Evolutionary conservation across 2,113 vertebrate genomes (phyloP).

Genomic region (Okapia johnstoni): DNA sequence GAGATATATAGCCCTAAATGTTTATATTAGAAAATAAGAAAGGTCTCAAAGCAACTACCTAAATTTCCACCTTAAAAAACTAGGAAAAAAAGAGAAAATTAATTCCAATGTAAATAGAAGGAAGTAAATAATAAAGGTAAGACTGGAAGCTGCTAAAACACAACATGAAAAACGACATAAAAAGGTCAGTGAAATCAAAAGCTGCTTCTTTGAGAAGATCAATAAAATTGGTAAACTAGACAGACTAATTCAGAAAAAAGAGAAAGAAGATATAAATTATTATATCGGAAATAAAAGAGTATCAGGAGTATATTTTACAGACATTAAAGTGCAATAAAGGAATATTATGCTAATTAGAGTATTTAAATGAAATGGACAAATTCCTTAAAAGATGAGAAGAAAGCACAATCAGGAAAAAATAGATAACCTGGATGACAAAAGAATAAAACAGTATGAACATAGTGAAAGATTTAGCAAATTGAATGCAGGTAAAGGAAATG

Average conservation of each 20-base stretch:
- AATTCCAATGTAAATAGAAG: not conserved
- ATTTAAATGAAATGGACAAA: not conserved
- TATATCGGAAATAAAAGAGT: not conserved
- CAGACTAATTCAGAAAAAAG: not conserved
- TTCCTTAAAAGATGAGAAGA: not conserved
- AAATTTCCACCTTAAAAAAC: not conserved
- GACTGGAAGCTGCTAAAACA: not conserved
- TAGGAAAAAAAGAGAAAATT: not conserved
- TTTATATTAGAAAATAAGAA: not conserved
- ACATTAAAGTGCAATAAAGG: not conserved
- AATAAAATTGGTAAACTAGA: not conserved
- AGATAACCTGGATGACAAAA: not conserved
- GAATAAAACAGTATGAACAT: too few relatives aligned
- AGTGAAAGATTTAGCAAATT: not conserved
- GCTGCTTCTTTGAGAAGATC: not conserved
- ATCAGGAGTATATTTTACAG: not conserved
- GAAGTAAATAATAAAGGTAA: not conserved
- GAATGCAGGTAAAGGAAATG: constrained; percentile 9
- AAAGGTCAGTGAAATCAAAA: not conserved
- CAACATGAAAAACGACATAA: not conserved
- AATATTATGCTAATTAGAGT: not conserved
- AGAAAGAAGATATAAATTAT: not conserved
- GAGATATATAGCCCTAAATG: not conserved
- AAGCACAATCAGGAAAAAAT: not conserved
- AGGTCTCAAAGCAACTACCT: not conserved